Evolutionary conservation across 2,797 vertebrate species (phyloP), one percentile per base, ranked within the genome.

Genomic region (Spheniscus humboldti): DNA sequence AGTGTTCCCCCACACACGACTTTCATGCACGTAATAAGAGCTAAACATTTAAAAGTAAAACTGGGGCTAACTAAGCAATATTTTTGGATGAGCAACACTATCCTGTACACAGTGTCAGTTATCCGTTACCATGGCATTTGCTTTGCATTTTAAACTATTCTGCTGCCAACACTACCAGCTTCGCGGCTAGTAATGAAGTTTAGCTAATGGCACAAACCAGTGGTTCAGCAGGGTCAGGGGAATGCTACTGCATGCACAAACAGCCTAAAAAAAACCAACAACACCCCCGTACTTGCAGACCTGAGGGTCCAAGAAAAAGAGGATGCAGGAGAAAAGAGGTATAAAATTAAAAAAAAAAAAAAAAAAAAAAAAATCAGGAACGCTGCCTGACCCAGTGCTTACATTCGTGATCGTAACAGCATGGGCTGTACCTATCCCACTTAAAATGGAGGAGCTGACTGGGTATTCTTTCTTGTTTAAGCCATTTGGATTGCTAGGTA

Each of bases 31-130:
- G 24, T 64, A 74, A 2, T n/a, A 64, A 89, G 55, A 79, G 63
- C 91, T 94, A 60, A 95, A 92, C 73, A 68, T n/a, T 75, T 92
- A 66, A 91, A 91, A 95, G 56, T 67, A 89, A 95, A 97, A 77
- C 47, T 57, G 86, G 53, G 86, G 68, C 72, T 92, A 92, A 81
- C 77, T 90, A 74, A 81, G 92, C 86, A 52, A 31, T 57, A 69
- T 28, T 90, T 77, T 27, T 5, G 43, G 86, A 82, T 86, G 67
- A 88, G 86, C 39, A 75, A 80, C 80, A 59, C 47, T 55, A 75
- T 23, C 56, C 91, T 35, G 27, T 77, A 90, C 75, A 64, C 69
- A 37, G 66, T 23, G 59, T 68, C 86, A 59, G 71, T 72, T 66
- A 57, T 10, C 63, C 15, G 2, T 55, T 55, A 60, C 47, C 62